Base-by-base conservation (phyloP, 2,113 vertebrate genomes). In the Hepsetus odoe region DNA sequence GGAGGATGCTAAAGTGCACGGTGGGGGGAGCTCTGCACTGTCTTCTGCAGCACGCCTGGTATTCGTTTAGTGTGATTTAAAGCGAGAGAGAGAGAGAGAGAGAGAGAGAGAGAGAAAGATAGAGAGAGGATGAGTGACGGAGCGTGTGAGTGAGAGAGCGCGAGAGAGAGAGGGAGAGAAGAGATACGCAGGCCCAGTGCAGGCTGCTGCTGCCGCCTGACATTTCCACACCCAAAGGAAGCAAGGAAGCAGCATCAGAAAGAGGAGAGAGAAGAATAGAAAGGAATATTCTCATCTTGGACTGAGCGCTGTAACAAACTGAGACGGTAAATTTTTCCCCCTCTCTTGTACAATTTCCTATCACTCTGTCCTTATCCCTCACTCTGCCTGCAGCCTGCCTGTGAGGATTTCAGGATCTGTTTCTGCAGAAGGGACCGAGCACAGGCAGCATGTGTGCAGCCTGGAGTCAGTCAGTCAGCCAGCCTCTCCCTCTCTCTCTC, bases 221-320 rank as follows among this genome's bases (percentile, higher is more conserved):
- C 72, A 79, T 85, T 83, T 83, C 74, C 79, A 85, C 72, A 72
- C 75, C 72, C 75, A 83, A 79, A 81, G 79, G 68, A 79, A 76
- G 49, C 55, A 61, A n/a, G n/a, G n/a, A n/a, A n/a, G 75, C 64
- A 82, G 76, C 32, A 68, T 44, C 20, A 68, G 40, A 53, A 51
- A 16, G 44, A 69, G 72, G 13, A 40, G 66, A 40, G 74, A n/a
- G 44, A 55, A 55, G 5, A 38, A 56, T 26, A 67, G 53, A 32
- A 70, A 72, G 49, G 28, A 46, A 30, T 64, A 65, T 74, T 68
- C 66, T 74, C 38, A 68, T 59, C 77, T 32, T 26, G 46, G 64
- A 18, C 56, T 67, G 72, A 32, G 72, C 40, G 70, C 33, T 78
- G 76, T 53, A 51, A 32, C 28, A 72, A 80, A 73, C 40, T 58